Base-by-base conservation (phyloP, 2,797 vertebrate species). In the Tapirus indicus region DNA sequence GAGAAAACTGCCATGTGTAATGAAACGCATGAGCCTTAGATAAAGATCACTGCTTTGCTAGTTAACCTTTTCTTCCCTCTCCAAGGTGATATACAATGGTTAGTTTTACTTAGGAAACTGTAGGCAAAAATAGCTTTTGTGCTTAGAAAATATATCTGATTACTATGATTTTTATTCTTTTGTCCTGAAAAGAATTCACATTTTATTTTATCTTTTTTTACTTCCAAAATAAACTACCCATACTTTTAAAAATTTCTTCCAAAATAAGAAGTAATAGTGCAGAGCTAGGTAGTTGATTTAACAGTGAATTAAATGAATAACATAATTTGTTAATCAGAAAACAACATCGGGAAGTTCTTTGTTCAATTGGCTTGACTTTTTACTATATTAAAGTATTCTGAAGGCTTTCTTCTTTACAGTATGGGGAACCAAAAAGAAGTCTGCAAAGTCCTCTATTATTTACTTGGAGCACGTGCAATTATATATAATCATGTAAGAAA, bases 71-170 rank as follows among this genome's bases (percentile, higher is more conserved):
- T 94, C n/a, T 98, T 66, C 35, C 66, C 49, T 95, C 60, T 94
- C 64, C 89, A 11, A 93, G 54, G 60, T 95, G 91, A 95, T 96
- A 16, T 86, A 23, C 32, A 95, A 69, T 92, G 58, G 17, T 83
- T 96, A 52, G 47, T 95, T 98, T 97, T 83, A 95, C 88, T 96
- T 95, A 56, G 21, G 75, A 98, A 98, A 97, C 68, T 87, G 47
- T 92, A 96, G 88, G 78, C 80, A 98, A 98, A 98, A 98, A 98
- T 94, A 97, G 52, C 64, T 98, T 97, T 97, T 97, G 88, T 52
- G 90, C 62, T 93, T 95, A 92, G 54, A 41, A 97, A 96, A 93
- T 97, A 41, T 93, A 77, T 91, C 25, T 97, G 92, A 97, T 60
- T 44, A 7, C 5, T 72, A 64, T 52, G 9, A 44, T 88, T 74